Evolutionary conservation across 2,888 invertebrate species (phyloP).

Genomic region (Caenorhabditis plicata): DNA sequence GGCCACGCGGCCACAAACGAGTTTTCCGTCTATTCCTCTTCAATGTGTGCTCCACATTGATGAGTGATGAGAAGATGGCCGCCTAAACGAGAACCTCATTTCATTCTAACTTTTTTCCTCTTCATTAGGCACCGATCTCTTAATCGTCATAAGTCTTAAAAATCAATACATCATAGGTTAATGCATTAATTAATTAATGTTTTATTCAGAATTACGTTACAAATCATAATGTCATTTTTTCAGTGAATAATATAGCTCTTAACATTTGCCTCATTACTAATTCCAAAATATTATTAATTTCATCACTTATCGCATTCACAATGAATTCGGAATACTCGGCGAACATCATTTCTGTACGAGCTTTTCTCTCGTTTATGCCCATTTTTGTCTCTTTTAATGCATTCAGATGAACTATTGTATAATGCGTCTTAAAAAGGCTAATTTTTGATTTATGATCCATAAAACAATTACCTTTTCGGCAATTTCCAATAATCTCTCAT

Average conservation of each 20-base stretch:
- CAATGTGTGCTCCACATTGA: no score
- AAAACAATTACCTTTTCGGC: slow-evolving; percentile 36
- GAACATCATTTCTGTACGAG: slow-evolving; percentile 44
- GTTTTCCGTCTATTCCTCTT: no score
- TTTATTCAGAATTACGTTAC: no score
- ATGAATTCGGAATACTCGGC: slow-evolving; percentile 41
- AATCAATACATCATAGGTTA: no score
- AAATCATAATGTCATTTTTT: slow-evolving; percentile 40
- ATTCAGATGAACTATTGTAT: slow-evolving; percentile 44
- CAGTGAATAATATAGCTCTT: slow-evolving; percentile 43
- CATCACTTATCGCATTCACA: slow-evolving; percentile 33
- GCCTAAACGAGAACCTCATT: no score
- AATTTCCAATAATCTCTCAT: slow-evolving; percentile 42
- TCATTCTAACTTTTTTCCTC: no score
- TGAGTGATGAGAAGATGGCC: no score
- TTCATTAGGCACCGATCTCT: no score
- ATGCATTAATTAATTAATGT: no score
- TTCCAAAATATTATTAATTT: slow-evolving; percentile 36
- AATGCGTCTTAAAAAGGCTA: slow-evolving; percentile 38
- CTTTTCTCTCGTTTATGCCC: slow-evolving; percentile 42
- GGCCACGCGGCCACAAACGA: no score
- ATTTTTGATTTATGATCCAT: neutral
- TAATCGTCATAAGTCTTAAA: no score
- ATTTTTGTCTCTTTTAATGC: slow-evolving; percentile 34
- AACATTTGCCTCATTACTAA: slow-evolving; percentile 42